Percentiles rank a stretch among this genome's conserved stretches.
Conservation (phyloP, 2,888 invertebrate species). For the Perizoma flavofasciatum region DNA sequence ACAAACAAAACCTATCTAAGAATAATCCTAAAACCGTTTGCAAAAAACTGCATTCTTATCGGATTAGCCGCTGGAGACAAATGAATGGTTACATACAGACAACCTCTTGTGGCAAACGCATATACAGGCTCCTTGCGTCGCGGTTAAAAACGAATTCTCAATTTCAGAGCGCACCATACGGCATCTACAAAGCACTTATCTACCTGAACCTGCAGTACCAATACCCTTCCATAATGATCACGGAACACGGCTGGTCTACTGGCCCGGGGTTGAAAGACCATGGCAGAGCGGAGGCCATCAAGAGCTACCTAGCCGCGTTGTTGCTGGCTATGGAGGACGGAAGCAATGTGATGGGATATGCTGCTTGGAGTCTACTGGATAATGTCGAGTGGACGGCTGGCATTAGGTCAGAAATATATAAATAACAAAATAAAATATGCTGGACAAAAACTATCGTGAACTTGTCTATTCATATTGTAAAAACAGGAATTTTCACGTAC, state of each 20-base stretch:
- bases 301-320: slow-evolving; percentile 71
- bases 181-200: slow-evolving; percentile 63
- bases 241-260: slow-evolving; percentile 85
- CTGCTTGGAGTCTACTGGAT: slow-evolving; percentile 87
- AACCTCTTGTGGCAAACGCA: too few relatives aligned
- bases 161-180: slow-evolving; percentile 67
- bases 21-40: too few relatives aligned
- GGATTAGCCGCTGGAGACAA: too few relatives aligned
- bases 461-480: too few relatives aligned
- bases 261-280: slow-evolving; percentile 67
- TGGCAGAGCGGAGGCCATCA: slow-evolving; percentile 64
- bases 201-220: slow-evolving; percentile 62
- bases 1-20: too few relatives aligned
- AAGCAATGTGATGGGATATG: slow-evolving; percentile 79
- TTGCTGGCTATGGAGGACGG: slow-evolving; percentile 78
- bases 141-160: neutral
- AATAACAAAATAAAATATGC: too few relatives aligned
- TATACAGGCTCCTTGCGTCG: too few relatives aligned
- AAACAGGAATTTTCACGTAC: too few relatives aligned
- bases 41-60: too few relatives aligned
- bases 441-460: too few relatives aligned
- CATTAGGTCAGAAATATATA: slow-evolving; percentile 63
- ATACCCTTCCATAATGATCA: slow-evolving; percentile 68
- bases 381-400: slow-evolving; percentile 87
- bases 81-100: too few relatives aligned